A percentile compares a stretch with the other conserved stretches of the same genome.
Conservation (phyloP, 2,113 vertebrate genomes). For the Pleuronectes platessa region DNA sequence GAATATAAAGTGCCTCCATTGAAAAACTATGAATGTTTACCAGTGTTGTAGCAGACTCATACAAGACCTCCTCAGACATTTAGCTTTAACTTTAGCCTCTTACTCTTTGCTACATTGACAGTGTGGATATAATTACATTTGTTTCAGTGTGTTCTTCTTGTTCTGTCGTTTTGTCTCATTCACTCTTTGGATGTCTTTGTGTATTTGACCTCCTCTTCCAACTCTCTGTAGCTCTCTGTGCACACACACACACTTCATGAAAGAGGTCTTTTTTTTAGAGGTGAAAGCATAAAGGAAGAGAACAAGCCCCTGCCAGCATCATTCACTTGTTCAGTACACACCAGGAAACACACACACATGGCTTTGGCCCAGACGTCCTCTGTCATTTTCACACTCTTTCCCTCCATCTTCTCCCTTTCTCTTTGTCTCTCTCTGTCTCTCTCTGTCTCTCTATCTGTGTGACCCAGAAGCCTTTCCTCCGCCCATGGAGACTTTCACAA, state of each 20-base stretch:
- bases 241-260: not conserved
- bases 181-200: not conserved
- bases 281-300: constrained; percentile 37
- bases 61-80: not conserved
- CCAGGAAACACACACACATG: constrained; percentile 41
- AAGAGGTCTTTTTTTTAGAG: constrained; percentile 3
- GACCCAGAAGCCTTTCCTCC: constrained; percentile 74
- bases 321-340: constrained; percentile 36
- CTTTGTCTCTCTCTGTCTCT: constrained; percentile 21
- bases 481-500: constrained; percentile 68
- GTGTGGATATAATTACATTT: not conserved
- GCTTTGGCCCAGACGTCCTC: constrained; percentile 49
- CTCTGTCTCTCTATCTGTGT: constrained; percentile 42
- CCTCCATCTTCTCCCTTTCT: not conserved
- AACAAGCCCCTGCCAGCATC: constrained; percentile 41
- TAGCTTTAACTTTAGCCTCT: not conserved
- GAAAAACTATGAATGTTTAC: not conserved
- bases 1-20: too few species aligned
- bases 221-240: not conserved
- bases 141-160: not conserved
- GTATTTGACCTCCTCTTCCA: not conserved
- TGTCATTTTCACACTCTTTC: constrained; percentile 34
- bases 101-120: not conserved
- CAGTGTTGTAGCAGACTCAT: not conserved
- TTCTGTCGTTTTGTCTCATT: constrained; percentile 5